These are phyloP conservation scores for Anthophora plumipes DNA, from an alignment of 2,888 invertebrate genomes.

Conservation along the genomic window DNA sequence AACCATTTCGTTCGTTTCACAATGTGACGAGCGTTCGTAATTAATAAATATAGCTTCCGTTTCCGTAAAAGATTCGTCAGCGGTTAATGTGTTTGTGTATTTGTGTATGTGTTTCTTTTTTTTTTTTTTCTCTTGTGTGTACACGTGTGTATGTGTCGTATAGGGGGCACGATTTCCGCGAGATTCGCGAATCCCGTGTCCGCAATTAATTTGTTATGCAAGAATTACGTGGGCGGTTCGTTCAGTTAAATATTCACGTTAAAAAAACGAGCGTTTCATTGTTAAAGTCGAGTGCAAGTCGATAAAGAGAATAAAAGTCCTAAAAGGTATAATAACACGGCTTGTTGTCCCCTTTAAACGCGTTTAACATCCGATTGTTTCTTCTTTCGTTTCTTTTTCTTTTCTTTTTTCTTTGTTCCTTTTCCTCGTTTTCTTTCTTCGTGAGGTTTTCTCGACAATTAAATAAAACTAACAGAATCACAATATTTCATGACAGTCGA, in stretches of 20 bases:
- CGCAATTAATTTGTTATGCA: conserved; percentile 20
- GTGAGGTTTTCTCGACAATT: conserved; percentile 39
- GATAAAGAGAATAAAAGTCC: conserved; percentile 55
- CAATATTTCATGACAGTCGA: conserved; percentile 55
- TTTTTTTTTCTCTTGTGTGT: too few species aligned
- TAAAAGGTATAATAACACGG: conserved; percentile 36
- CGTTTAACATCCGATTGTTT: conserved; percentile 4
- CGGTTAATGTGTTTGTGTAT: conserved; percentile 23
- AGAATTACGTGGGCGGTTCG: conserved; percentile 61
- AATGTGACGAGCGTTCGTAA: too few species aligned
- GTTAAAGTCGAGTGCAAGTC: conserved; percentile 52
- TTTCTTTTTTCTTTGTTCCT: background rate
- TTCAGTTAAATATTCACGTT: conserved; percentile 54
- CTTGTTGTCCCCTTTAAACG: conserved; percentile 23
- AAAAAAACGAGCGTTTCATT: conserved; percentile 52
- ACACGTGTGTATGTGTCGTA: too few species aligned
- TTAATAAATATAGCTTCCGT: background rate
- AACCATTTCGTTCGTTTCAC: background rate
- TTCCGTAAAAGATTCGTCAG: conserved; percentile 26
- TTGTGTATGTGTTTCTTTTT: background rate
- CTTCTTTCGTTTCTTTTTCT: too few species aligned
- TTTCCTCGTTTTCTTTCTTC: background rate
- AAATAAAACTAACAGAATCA: conserved; percentile 59
- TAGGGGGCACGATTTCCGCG: conserved; percentile 19
- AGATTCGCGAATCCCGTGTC: conserved; percentile 1